Base-by-base conservation (phyloP, 2,888 invertebrate genomes). In the Sarcophaga rosellei region DNA sequence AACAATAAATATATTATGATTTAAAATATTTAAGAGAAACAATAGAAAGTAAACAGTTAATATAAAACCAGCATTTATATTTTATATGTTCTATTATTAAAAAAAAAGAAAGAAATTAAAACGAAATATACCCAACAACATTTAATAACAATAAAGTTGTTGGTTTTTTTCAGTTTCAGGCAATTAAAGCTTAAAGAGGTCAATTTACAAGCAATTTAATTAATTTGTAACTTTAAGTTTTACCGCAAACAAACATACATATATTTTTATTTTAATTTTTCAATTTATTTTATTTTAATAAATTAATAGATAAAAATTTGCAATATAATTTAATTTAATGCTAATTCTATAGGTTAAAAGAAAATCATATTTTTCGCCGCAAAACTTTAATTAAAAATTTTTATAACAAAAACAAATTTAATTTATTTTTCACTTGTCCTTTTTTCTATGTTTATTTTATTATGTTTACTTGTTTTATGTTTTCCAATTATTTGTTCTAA, bases 351-450 rank as follows among this genome's bases (percentile, higher is more conserved):
- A 53, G 17, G 12, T 53, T 15, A 15, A 53, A 53, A 53, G 4
- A 53, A 53, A 15, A 15, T 4, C 17, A 0, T 53, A 53, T 4
- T 53, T 53, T 53, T 53, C 35, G 35, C 35, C 10, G 10, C 35
- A 35, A 35, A 35, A 35, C 35, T 35, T 35, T 35, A 35, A 35
- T 35, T 35, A 35, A 10, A 35, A 8, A 35, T 53, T 53, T 17
- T 53, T 2, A 17, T 15, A 15, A 5, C 53, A 53, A 17, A 53
- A 15, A n/a, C n/a, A 47, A 61, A 59, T 12, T 23, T 80, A 66
- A 17, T 53, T 69, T 84, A 63, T 86, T 78, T 80, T 70, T 89
- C 90, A 91, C 90, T 91, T 91, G 91, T 91, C 91, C 90, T 91
- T 90, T 91, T 91, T 91, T 89, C 91, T 88, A 88, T 88, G 84